phyloP scores from a whole-genome alignment of 2,113 vertebrate species.

The Pygoscelis adeliae region DNA sequence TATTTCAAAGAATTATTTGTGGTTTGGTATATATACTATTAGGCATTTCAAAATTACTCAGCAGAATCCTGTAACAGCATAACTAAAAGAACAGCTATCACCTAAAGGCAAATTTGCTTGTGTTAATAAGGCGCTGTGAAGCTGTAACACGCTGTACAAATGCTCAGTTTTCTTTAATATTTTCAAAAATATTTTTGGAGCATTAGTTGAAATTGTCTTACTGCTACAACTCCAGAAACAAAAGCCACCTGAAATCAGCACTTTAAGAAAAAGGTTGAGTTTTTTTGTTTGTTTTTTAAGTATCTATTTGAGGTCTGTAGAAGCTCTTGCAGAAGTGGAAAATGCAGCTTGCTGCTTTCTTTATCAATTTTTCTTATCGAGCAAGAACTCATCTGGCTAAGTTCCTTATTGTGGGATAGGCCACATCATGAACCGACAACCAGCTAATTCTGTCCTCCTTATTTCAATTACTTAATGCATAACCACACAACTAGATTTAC shows the following conservation, averaged over 20 bases:
- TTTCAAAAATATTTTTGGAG: conserved; percentile 37
- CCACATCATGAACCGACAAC: conserved; percentile 32
- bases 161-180: neutral
- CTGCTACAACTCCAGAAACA: conserved; percentile 59
- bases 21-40: conserved; percentile 66
- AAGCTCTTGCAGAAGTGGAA: conserved; percentile 52
- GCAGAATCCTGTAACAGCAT: neutral
- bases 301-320: conserved; percentile 51
- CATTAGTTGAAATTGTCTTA: conserved; percentile 38
- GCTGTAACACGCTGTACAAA: neutral
- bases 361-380: neutral
- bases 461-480: conserved; percentile 34
- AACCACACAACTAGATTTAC: conserved; percentile 43
- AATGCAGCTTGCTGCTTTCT: neutral
- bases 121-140: conserved; percentile 26
- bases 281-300: neutral
- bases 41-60: conserved; percentile 60
- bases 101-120: conserved; percentile 51
- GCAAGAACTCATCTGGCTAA: conserved; percentile 9
- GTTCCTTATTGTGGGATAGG: conserved; percentile 26
- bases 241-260: conserved; percentile 59
- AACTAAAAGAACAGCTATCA: conserved; percentile 43
- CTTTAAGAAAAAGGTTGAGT: neutral
- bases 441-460: conserved; percentile 23
- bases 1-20: conserved; percentile 52